These are phyloP conservation scores for Hesperia comma DNA, from an alignment of 2,888 invertebrate genomes.

Conservation along the genomic window DNA sequence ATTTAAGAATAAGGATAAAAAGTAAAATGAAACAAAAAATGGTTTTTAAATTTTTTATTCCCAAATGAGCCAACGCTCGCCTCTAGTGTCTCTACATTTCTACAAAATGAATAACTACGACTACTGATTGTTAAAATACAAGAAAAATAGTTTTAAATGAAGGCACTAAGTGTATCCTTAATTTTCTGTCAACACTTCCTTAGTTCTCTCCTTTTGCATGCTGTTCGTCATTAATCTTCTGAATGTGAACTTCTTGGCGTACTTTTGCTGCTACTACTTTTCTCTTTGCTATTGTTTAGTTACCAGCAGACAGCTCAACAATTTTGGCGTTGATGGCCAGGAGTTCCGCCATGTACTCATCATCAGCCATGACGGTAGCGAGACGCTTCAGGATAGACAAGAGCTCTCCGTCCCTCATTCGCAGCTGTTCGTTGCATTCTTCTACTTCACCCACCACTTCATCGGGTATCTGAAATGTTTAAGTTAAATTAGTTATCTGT, in stretches of 20 bases:
- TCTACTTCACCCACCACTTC: slow-evolving; percentile 86
- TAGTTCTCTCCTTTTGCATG: not conserved
- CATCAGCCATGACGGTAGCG: slow-evolving; percentile 88
- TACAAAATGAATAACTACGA: slow-evolving; percentile 30
- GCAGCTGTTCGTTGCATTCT: slow-evolving; percentile 90
- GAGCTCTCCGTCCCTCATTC: slow-evolving; percentile 86
- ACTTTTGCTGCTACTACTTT: not conserved
- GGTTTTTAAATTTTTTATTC: slow-evolving; percentile 56
- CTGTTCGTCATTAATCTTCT: not conserved
- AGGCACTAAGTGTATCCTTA: slow-evolving; percentile 14
- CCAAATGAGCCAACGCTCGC: slow-evolving; percentile 54
- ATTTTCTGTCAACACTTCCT: slow-evolving; percentile 30
- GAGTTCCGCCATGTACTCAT: slow-evolving; percentile 89
- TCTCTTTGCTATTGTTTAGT: slow-evolving; percentile 46
- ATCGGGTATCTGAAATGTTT: slow-evolving; percentile 85
- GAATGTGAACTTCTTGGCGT: not conserved
- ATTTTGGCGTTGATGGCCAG: slow-evolving; percentile 90
- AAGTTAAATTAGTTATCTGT: slow-evolving; percentile 11
- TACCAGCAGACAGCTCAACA: slow-evolving; percentile 72
- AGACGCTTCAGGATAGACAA: slow-evolving; percentile 86
- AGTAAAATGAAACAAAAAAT: slow-evolving; percentile 20
- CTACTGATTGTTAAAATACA: slow-evolving; percentile 21
- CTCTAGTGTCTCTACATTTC: slow-evolving; percentile 24
- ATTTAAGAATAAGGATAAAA: not conserved
- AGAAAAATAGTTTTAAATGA: slow-evolving; percentile 5